Evolutionary conservation across 2,888 invertebrate species (phyloP).

Genomic region (Drosophila niveifrons): DNA sequence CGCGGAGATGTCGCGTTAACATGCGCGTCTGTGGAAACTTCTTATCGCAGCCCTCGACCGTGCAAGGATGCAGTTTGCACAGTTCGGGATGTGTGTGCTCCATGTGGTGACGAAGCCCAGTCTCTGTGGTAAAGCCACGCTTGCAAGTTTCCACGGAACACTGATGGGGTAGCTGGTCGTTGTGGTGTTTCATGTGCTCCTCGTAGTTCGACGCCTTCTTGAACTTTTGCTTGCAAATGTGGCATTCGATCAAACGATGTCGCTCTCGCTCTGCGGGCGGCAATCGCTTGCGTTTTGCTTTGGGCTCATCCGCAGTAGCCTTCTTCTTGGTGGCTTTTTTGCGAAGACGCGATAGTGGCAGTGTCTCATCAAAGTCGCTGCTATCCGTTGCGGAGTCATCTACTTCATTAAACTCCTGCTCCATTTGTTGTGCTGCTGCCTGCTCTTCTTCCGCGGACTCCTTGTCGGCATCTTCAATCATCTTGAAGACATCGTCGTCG

Average conservation of each 20-base stretch:
- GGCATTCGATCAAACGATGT: constrained; percentile 73
- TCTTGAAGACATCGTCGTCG: constrained; percentile 76
- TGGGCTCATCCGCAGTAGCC: constrained; percentile 40
- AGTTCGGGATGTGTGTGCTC: constrained; percentile 81
- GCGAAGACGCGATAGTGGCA: constrained; percentile 66
- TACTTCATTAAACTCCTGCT: constrained; percentile 17
- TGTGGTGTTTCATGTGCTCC: constrained; percentile 83
- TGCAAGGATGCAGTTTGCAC: constrained; percentile 72
- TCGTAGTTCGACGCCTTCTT: constrained; percentile 75
- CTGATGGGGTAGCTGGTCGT: constrained; percentile 81
- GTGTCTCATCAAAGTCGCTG: constrained; percentile 70
- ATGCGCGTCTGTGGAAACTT: constrained; percentile 79
- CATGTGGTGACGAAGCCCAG: constrained; percentile 76
- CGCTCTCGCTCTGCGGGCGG: constrained; percentile 58
- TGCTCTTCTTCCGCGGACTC: constrained; percentile 28
- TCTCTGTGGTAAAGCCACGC: constrained; percentile 77
- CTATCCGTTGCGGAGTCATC: constrained; percentile 50
- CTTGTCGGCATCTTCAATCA: constrained; percentile 75
- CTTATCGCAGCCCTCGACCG: constrained; percentile 79
- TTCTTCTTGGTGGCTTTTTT: constrained; percentile 7
- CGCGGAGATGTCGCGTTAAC: constrained; percentile 79
- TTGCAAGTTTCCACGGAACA: constrained; percentile 77
- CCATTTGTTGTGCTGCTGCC: constrained; percentile 35
- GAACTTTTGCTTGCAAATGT: constrained; percentile 81
- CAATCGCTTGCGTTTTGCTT: constrained; percentile 51